A percentile compares a stretch with the other conserved stretches of the same genome.
Conservation (phyloP, 2,888 invertebrate genomes). For the Chymomyza fuscimana region DNA sequence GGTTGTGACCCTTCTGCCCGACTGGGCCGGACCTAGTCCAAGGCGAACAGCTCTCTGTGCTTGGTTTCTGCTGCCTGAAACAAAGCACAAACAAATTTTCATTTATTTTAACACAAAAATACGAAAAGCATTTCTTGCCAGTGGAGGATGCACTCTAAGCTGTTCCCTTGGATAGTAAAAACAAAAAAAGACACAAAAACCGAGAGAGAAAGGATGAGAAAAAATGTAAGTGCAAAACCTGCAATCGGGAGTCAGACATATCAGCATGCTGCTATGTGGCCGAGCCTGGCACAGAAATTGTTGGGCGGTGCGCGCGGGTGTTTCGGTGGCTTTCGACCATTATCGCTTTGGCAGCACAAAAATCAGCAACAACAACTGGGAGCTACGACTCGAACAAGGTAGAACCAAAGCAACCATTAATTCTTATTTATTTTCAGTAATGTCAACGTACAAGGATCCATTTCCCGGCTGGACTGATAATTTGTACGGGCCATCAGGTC, state of each 20-base stretch:
- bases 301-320: background rate
- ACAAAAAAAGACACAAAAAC: conserved; percentile 6
- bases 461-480: conserved; percentile 80
- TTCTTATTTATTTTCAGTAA: conserved; percentile 78
- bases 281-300: conserved; percentile 15
- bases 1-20: background rate
- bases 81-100: conserved; percentile 73
- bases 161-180: conserved; percentile 5
- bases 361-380: conserved; percentile 41
- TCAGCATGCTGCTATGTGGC: conserved; percentile 47
- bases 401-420: conserved; percentile 66
- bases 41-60: background rate
- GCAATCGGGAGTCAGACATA: conserved; percentile 68
- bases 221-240: conserved; percentile 68
- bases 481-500: conserved; percentile 80
- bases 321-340: conserved; percentile 37
- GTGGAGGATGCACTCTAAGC: conserved; percentile 41
- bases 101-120: conserved; percentile 74
- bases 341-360: conserved; percentile 57
- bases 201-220: background rate
- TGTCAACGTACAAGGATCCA: conserved; percentile 80
- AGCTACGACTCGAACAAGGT: conserved; percentile 26
- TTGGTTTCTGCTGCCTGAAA: conserved; percentile 32
- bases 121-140: conserved; percentile 57
- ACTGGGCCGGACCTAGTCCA: background rate